Conservation (phyloP, 2,113 vertebrate genomes). For the Tupaia chinensis region DNA sequence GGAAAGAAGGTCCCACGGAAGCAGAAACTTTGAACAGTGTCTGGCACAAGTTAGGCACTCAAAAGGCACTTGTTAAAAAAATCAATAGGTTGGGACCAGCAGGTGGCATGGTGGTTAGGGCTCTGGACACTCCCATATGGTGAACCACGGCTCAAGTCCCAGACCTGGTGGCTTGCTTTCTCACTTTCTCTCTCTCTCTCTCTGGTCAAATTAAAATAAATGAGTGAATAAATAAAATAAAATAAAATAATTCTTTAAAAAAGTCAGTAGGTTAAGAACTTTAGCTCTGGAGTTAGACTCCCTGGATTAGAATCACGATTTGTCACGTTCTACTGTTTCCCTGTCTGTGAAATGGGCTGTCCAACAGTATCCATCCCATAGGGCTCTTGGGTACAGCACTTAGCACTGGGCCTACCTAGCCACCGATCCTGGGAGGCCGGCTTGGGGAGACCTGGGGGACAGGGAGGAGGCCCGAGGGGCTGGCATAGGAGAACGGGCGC, state of each 20-base stretch:
- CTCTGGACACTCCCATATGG: too few relatives aligned
- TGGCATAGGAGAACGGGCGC: background rate
- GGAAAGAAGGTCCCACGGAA: constrained; percentile 10
- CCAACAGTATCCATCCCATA: background rate
- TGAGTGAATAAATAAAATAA: too few relatives aligned
- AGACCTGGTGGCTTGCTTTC: too few relatives aligned
- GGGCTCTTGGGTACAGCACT: background rate
- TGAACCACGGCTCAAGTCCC: too few relatives aligned
- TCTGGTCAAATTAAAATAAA: too few relatives aligned
- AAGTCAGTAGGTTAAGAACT: background rate
- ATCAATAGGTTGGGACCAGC: background rate
- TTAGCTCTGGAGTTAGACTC: background rate
- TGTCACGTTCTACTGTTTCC: background rate
- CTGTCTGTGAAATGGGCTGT: background rate
- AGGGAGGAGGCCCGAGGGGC: background rate
- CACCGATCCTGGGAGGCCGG: background rate
- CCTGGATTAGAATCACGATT: background rate
- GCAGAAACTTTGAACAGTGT: constrained; percentile 2
- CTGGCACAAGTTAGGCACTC: background rate
- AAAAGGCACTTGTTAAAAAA: background rate
- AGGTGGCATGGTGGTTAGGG: too few relatives aligned
- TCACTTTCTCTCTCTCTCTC: too few relatives aligned
- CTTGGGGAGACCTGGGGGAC: background rate
- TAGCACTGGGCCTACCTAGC: background rate
- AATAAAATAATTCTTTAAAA: background rate